Conservation (phyloP, 2,113 vertebrate species). For the Martes martes region DNA sequence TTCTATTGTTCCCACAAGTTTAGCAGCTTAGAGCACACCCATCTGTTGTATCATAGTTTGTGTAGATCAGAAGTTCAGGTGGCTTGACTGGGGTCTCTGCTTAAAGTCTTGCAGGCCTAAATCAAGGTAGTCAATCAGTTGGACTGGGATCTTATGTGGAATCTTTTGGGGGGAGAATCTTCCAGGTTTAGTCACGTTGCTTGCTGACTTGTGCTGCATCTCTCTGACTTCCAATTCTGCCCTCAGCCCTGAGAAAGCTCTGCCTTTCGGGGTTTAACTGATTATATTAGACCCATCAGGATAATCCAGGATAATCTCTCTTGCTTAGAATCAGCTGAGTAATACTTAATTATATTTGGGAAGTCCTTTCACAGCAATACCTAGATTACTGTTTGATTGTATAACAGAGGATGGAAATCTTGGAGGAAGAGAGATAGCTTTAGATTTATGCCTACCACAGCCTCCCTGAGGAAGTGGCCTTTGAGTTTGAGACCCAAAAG, state of each 20-base stretch:
- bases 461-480: neutral
- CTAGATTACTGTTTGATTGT: conserved; percentile 14
- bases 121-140: neutral
- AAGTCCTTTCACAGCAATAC: neutral
- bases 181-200: neutral
- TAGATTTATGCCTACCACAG: neutral
- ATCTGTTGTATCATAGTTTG: conserved; percentile 5
- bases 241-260: neutral
- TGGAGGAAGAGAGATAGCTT: neutral
- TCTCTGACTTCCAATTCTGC: conserved; percentile 27
- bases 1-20: conserved; percentile 17
- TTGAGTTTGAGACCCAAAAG: conserved; percentile 1
- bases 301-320: conserved; percentile 11
- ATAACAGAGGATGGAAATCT: neutral
- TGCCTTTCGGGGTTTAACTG: conserved; percentile 35
- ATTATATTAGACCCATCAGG: neutral
- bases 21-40: neutral
- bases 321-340: conserved; percentile 31
- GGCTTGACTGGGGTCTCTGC: neutral
- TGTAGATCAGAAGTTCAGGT: neutral
- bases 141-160: neutral
- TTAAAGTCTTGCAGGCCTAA: neutral
- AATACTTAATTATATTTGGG: conserved; percentile 3
- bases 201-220: neutral
- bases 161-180: neutral